These are phyloP conservation scores for Punctoribates punctum DNA, from an alignment of 2,888 invertebrate genomes.

Conservation along the genomic window DNA sequence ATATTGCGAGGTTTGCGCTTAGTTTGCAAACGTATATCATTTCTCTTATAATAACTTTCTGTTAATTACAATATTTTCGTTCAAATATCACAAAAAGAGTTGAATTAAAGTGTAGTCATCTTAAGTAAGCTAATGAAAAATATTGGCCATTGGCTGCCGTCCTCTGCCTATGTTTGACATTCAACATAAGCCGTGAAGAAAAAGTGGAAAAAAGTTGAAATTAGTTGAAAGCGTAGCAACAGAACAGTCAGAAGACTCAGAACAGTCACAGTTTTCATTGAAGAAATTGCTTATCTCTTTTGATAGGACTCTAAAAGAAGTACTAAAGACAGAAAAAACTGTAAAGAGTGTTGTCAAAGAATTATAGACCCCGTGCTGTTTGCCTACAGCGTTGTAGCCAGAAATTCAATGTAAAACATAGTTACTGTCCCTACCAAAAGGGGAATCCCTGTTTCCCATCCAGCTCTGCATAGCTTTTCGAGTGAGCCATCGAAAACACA, in stretches of 20 bases:
- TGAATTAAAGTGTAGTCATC: no score
- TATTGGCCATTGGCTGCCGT: no score
- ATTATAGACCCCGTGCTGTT: conserved; percentile 31
- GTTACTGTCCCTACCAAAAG: conserved; percentile 16
- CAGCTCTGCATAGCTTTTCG: not conserved
- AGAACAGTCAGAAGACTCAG: not conserved
- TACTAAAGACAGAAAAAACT: conserved; percentile 16
- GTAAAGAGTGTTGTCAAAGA: conserved; percentile 24
- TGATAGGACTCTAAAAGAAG: conserved; percentile 31
- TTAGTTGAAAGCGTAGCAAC: conserved; percentile 26
- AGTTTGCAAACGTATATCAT: conserved; percentile 9
- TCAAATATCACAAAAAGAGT: not conserved
- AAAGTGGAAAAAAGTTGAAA: not conserved
- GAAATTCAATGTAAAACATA: conserved; percentile 9
- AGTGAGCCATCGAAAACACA: no score
- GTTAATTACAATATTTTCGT: not conserved
- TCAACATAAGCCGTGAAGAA: not conserved
- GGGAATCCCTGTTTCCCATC: conserved; percentile 18
- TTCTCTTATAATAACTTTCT: not conserved
- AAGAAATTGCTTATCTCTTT: conserved; percentile 21
- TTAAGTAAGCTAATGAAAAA: not conserved
- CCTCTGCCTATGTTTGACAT: conserved; percentile 14
- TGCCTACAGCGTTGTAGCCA: conserved; percentile 26
- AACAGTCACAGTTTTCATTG: conserved; percentile 13
- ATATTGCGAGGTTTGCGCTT: conserved; percentile 25